Base-by-base conservation (phyloP, 2,797 vertebrate genomes). In the Apogon talboti region DNA sequence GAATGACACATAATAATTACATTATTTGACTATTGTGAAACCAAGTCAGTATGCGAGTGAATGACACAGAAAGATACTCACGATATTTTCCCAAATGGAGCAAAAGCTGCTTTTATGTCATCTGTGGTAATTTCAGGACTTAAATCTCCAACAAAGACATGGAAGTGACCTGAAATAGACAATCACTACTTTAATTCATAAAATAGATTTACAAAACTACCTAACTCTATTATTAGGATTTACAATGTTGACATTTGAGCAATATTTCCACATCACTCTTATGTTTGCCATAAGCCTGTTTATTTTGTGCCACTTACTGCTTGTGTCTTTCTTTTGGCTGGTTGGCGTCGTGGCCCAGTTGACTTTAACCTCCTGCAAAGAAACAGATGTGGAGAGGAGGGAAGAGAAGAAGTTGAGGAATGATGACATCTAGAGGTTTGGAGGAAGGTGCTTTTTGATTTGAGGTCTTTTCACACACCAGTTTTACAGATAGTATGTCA, bases 261-360 rank as follows among this genome's bases (percentile, higher is more conserved):
- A 42, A 13, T 13, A 42, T 42, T 12, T 42, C 8, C 6, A 42
- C 5, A 12, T 13, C 13, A 4, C n/a, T 42, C n/a, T 53, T 18
- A 19, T 6, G 2, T 1, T 6, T 18, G 4, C 1, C 24, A 28
- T 28, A 28, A 28, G 24, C 6, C 24, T 28, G 4, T 28, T 2
- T 28, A 3, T 21, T 21, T 21, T 21, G 19, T 28, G 8, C 3
- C 11, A 96, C 98, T 96, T 93, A 99, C 98, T 99, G 95, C 97
- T 99, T 78, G 97, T 98, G 89, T 99, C 98, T 95, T 99, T 99
- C 94, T 99, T 99, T 94, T 99, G 98, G 91, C 96, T 99, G 92
- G 97, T 99, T 76, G 98, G 98, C 46, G 96, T 99, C 16, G 98
- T 99, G 80, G 98, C 98, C 98, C 98, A 99, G 93, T 99, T 99